phyloP scores from a whole-genome alignment of 1,140 invertebrate species.

The Drosophila melanica region DNA sequence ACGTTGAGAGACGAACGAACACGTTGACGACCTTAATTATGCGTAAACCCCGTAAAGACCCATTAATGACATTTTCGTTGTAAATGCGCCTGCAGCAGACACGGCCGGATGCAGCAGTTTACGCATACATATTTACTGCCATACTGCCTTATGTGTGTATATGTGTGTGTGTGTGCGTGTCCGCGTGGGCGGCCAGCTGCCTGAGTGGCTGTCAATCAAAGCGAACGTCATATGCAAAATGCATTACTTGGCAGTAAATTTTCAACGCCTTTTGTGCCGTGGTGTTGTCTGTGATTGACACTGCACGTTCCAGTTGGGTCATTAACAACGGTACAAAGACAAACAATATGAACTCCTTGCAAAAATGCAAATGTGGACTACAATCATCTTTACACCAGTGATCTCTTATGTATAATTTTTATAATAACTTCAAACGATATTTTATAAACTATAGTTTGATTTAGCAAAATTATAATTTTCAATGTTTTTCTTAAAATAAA shows the following conservation, averaged over 20 bases:
- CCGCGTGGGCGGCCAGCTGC: neutral
- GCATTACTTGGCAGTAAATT: conserved; percentile 49
- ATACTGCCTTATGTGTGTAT: no score
- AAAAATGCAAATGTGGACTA: neutral
- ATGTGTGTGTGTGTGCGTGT: no score
- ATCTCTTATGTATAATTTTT: no score
- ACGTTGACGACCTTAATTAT: conserved; percentile 70
- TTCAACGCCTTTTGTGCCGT: conserved; percentile 30
- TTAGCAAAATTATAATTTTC: no score
- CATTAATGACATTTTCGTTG: conserved; percentile 74
- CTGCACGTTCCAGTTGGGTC: conserved; percentile 12
- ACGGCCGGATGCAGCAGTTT: neutral
- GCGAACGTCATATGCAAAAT: conserved; percentile 42
- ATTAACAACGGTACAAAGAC: conserved; percentile 24
- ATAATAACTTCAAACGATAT: no score
- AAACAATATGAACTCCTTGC: conserved; percentile 8
- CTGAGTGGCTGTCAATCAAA: conserved; percentile 51
- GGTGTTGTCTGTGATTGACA: conserved; percentile 29
- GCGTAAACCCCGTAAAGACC: conserved; percentile 60
- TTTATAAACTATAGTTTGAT: no score
- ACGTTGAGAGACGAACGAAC: conserved; percentile 4
- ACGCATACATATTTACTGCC: no score
- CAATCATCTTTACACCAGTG: neutral
- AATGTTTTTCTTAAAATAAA: no score
- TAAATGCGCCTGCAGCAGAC: conserved; percentile 23